phyloP scores from a whole-genome alignment of 2,888 invertebrate species.

The Eudemis profundana region DNA sequence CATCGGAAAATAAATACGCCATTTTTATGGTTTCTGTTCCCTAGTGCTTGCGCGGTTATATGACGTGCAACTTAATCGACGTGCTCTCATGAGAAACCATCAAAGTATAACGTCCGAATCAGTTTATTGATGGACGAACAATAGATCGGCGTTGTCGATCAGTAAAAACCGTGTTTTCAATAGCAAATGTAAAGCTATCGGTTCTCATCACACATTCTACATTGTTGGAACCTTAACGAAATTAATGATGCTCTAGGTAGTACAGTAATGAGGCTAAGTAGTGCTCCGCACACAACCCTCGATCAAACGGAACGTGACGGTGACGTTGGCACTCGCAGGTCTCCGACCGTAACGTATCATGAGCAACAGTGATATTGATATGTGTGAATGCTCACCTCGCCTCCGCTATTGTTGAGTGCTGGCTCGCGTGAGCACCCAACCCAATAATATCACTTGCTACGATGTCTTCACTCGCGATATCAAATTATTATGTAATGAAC shows the following conservation, averaged over 20 bases:
- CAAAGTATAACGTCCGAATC: constrained; percentile 17
- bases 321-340: constrained; percentile 20
- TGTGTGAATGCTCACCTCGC: constrained; percentile 51
- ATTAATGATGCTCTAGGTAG: background rate
- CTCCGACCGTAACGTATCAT: constrained; percentile 46
- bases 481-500: constrained; percentile 54
- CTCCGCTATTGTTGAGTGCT: constrained; percentile 53
- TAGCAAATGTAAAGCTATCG: background rate
- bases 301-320: constrained; percentile 46
- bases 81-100: constrained; percentile 25
- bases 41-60: constrained; percentile 20
- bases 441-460: constrained; percentile 55
- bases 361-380: constrained; percentile 48
- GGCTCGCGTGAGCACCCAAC: constrained; percentile 59
- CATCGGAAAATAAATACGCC: constrained; percentile 34
- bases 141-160: background rate
- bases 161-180: constrained; percentile 2
- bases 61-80: constrained; percentile 10
- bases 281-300: constrained; percentile 38
- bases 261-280: constrained; percentile 24
- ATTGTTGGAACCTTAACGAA: background rate
- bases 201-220: constrained; percentile 15
- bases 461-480: constrained; percentile 52
- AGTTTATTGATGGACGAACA: constrained; percentile 10
- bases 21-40: constrained; percentile 36